A percentile compares a stretch with the other conserved stretches of the same genome.
Evolutionary conservation across 2,113 vertebrate genomes (phyloP).

Genomic region (Chaetorhynchus papuensis): DNA sequence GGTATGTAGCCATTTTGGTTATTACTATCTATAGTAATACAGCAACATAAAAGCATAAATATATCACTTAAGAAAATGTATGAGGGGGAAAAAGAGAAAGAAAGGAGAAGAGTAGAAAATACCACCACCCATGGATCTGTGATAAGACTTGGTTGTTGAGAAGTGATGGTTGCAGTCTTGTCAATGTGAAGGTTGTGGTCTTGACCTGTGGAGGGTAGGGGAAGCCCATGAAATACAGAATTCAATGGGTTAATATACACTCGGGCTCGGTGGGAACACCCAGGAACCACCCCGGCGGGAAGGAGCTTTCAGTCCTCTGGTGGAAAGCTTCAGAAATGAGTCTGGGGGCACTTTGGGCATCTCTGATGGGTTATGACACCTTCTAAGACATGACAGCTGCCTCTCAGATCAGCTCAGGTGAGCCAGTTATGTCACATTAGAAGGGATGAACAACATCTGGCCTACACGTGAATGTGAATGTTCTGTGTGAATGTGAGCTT

Average conservation of each 20-base stretch:
- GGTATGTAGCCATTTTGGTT: neutral
- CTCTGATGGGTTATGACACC: neutral
- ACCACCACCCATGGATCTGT: neutral
- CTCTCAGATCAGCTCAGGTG: neutral
- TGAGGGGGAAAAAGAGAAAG: neutral
- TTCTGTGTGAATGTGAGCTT: neutral
- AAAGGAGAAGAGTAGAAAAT: neutral
- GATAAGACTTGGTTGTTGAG: neutral
- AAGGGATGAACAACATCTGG: neutral
- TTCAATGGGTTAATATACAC: neutral
- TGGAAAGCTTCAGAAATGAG: neutral
- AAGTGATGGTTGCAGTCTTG: neutral
- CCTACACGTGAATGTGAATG: neutral
- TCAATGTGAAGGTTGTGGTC: rapidly evolving
- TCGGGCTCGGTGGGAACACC: rapidly evolving
- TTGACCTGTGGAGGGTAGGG: neutral
- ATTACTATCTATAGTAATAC: neutral
- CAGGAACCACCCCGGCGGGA: neutral
- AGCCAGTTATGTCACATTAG: neutral
- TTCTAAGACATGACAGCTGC: neutral
- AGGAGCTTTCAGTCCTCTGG: neutral
- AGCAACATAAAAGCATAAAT: neutral
- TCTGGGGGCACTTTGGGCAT: rapidly evolving
- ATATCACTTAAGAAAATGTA: neutral
- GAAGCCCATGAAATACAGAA: neutral